Evolutionary conservation across 2,797 vertebrate genomes (phyloP).

Genomic region (Buphagus erythrorhynchus): DNA sequence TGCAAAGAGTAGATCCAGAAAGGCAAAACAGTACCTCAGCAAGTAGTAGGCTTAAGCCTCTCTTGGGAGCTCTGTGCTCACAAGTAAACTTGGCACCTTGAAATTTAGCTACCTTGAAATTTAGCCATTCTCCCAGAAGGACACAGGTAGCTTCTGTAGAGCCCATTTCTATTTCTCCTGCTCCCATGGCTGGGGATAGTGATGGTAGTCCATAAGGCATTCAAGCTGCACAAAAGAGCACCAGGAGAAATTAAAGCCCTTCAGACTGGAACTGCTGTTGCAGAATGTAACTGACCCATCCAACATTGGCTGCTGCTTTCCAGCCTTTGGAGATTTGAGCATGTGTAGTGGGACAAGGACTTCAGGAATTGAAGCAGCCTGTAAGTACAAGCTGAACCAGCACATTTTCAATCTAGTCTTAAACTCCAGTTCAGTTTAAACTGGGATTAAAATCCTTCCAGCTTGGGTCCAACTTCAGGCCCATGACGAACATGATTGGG

Average conservation of each 20-base stretch:
- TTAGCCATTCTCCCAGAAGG: not conserved
- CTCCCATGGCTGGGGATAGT: not conserved
- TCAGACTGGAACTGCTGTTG: not conserved
- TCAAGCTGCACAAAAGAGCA: not conserved
- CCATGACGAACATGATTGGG: not conserved
- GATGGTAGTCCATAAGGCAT: not conserved
- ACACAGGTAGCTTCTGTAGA: not conserved
- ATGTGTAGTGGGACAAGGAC: not conserved
- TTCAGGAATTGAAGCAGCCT: not conserved
- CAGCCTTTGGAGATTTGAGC: not conserved
- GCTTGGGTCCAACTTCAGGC: not conserved
- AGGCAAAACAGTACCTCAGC: not conserved
- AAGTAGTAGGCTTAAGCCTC: not conserved
- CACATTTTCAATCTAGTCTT: not conserved
- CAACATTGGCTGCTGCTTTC: not conserved
- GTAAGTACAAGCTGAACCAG: not conserved
- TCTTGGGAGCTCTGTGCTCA: not conserved
- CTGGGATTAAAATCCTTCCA: not conserved
- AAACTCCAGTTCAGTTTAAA: not conserved
- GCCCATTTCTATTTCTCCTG: not conserved
- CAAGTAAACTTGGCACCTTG: not conserved
- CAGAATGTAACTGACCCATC: not conserved
- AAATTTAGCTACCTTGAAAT: not conserved
- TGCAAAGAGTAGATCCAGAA: not conserved
- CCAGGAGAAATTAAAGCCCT: slow-evolving; percentile 9